Evolutionary conservation across 2,113 vertebrate genomes (phyloP), one percentile per base, ranked within the genome.

Genomic region (Reinhardtius hippoglossoides): DNA sequence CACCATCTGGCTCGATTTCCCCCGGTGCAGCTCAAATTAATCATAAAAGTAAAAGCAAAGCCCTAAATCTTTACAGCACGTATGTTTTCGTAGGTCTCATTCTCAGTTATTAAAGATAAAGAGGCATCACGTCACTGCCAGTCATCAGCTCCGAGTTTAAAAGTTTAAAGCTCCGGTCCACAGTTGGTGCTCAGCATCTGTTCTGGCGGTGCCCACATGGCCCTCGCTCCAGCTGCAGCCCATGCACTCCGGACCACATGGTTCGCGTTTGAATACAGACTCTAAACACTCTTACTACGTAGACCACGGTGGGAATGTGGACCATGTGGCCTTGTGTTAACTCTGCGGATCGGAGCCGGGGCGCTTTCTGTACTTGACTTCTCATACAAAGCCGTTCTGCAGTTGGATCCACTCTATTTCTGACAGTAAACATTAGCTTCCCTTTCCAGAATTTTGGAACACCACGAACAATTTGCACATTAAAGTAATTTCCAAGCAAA

Each of bases 181-280:
- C 44, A 13, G 20, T 52, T n/a, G 50, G 50, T 52, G 50, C 9
- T 20, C 50, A 52, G 50, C 50, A 52, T 81, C 58, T 69, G 77
- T 67, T 82, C 31, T 62, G 13, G 44, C 60, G 60, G 75, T 31
- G 52, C 18, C 83, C 40, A 66, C 57, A 12, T 16, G 44, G 57
- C 54, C 50, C 44, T 35, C 18, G 40, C 71, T 74, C 61, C 75
- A 84, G 88, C 88, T 85, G 78, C 70, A 66, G 62, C 46, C 48
- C 40, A 63, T 65, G 50, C 76, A 74, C 16, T n/a, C 18, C 50
- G 73, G 71, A 64, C 65, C 86, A 83, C 84, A 83, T 72, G 72
- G 62, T 76, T 82, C 50, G 6, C 59, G 77, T 85, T 67, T 81
- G 44, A 85, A 83, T 64, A 44, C 44, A 78, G 46, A 70, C 60